Evolutionary conservation across 2,888 invertebrate species (phyloP), one percentile per base, ranked within the genome.

Genomic region (Oeneis ivallda): DNA sequence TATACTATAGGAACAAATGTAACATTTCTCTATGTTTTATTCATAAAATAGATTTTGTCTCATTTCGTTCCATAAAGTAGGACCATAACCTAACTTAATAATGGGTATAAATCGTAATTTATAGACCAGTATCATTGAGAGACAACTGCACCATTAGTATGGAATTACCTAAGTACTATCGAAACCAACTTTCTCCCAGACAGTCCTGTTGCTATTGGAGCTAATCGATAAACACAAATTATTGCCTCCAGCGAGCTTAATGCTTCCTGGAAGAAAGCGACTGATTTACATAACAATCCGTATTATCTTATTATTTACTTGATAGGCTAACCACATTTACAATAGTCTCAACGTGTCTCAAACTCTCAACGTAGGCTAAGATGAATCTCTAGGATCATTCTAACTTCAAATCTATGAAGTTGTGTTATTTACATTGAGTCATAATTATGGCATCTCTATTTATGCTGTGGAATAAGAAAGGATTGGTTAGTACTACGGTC

Each of bases 191-290:
- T 54, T 54, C 54, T 15, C 54, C 5, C 11, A 15, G 17, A 17
- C 54, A 54, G 9, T n/a, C 6, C 8, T 7, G 3, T 9, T 15
- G 34, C 26, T 26, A 10, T 50, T 19, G 11, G 6, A 5, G 54
- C 17, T 39, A 54, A 54, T 39, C 11, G 54, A 17, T 54, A 37
- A 47, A 67, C 17, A 60, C 63, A 59, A 63, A 63, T 64, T 59
- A 63, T 49, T 47, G 34, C 59, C 63, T 54, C 37, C 17, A 63
- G 61, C 62, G 15, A 39, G 39, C 47, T 19, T 45, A 49, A 11
- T 37, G 45, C 41, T 70, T 68, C 70, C 70, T 68, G 34, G 26
- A 58, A 66, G 68, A 68, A 68, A 68, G 62, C 58, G 17, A 17
- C 11, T 41, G 37, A 49, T 61, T 64, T 66, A 66, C 50, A 52